Evolutionary conservation across 2,113 vertebrate species (phyloP).

Genomic region (Cranoglanis bouderius): DNA sequence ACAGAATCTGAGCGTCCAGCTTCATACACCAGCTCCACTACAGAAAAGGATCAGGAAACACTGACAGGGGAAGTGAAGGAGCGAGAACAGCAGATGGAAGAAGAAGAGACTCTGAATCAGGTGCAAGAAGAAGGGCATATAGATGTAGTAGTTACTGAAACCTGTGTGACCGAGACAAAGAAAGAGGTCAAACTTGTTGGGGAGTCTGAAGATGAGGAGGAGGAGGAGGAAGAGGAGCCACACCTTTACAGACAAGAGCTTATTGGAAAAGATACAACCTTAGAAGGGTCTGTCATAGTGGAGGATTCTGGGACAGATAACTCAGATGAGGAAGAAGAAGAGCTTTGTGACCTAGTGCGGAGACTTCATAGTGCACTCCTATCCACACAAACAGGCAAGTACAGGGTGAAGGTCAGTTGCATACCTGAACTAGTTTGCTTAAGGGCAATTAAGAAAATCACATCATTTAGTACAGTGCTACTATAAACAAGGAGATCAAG

Average conservation of each 20-base stretch:
- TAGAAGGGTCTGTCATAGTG: neutral
- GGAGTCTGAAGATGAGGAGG: neutral
- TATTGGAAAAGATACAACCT: neutral
- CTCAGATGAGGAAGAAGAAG: constrained; percentile 52
- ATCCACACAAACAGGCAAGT: constrained; percentile 69
- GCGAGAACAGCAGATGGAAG: neutral
- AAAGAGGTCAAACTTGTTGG: neutral
- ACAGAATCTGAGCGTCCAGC: neutral
- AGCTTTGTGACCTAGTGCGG: constrained; percentile 71
- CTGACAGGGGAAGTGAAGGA: neutral
- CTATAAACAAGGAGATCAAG: neutral
- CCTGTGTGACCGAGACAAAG: neutral
- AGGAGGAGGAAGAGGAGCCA: constrained; percentile 31
- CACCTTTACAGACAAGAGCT: neutral
- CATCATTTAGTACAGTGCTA: neutral
- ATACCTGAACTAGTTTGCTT: neutral
- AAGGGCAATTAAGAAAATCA: neutral
- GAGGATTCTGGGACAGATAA: constrained; percentile 47
- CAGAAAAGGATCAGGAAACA: neutral
- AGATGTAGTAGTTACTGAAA: constrained; percentile 14
- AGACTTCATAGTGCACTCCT: constrained; percentile 70
- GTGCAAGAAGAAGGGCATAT: constrained; percentile 6
- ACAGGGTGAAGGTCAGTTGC: neutral
- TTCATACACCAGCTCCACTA: neutral
- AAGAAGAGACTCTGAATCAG: constrained; percentile 17